phyloP scores from a whole-genome alignment of 2,888 invertebrate genomes.

The Stenoptilia bipunctidactyla region DNA sequence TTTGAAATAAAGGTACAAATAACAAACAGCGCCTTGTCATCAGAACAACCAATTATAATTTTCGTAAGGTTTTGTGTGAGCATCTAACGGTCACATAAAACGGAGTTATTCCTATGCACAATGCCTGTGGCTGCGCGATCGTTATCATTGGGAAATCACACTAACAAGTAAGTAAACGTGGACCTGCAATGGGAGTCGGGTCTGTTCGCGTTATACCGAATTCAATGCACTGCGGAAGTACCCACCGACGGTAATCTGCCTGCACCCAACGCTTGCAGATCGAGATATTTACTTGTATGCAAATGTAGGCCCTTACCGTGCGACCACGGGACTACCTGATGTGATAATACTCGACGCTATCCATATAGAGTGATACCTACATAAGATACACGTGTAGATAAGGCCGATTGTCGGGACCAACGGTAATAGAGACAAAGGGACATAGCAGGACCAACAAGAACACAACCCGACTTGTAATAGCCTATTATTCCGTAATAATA shows the following conservation, averaged over 20 bases:
- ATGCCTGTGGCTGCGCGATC: slow-evolving; percentile 30
- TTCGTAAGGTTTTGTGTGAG: slow-evolving; percentile 6
- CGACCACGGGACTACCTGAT: slow-evolving; percentile 51
- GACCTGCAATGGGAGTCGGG: slow-evolving; percentile 46
- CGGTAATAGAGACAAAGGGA: slow-evolving; percentile 61
- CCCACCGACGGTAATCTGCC: slow-evolving; percentile 46
- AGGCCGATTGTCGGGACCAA: slow-evolving; percentile 36
- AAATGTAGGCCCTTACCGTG: slow-evolving; percentile 58
- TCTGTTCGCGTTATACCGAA: slow-evolving; percentile 39
- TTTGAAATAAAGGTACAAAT: no score
- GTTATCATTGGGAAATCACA: slow-evolving; percentile 58
- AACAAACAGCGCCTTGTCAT: no score
- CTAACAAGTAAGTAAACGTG: slow-evolving; percentile 59
- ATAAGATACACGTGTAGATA: slow-evolving; percentile 62
- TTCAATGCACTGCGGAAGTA: slow-evolving; percentile 63
- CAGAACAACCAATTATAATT: not conserved
- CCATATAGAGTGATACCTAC: slow-evolving; percentile 64
- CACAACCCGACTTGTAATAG: slow-evolving; percentile 14
- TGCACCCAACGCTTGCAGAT: slow-evolving; percentile 41
- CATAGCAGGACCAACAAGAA: slow-evolving; percentile 21
- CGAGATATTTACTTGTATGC: slow-evolving; percentile 67
- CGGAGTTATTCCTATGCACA: slow-evolving; percentile 23
- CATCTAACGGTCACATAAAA: slow-evolving; percentile 18
- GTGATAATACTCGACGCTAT: slow-evolving; percentile 58
- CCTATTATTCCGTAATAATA: slow-evolving; percentile 18